These are phyloP conservation scores for Allygus modestus DNA, from an alignment of 2,888 invertebrate genomes.

Conservation along the genomic window DNA sequence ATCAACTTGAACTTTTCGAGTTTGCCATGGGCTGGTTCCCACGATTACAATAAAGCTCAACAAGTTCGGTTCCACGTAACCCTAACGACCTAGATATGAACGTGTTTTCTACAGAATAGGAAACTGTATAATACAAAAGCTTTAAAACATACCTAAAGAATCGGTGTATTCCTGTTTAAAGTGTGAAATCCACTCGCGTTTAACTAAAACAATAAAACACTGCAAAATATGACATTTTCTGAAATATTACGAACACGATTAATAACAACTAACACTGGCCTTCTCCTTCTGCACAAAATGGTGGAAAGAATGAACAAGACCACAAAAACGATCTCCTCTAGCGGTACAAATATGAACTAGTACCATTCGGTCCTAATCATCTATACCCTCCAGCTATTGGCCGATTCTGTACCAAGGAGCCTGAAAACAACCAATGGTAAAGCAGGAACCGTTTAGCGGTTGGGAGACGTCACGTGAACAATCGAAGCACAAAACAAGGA, in stretches of 20 bases:
- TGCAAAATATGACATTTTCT: constrained; percentile 7
- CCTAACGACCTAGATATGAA: background rate
- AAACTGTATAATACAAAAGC: background rate
- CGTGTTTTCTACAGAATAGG: background rate
- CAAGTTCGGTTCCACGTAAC: constrained; percentile 27
- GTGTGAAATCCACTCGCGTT: background rate
- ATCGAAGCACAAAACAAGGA: background rate
- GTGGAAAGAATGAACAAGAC: background rate
- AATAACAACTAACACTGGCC: background rate
- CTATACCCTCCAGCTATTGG: background rate
- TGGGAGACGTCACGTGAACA: background rate
- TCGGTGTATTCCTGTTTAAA: background rate
- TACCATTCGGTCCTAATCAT: background rate
- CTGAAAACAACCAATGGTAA: background rate
- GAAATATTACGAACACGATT: background rate
- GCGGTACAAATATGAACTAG: background rate
- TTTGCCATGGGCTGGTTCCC: too few species aligned
- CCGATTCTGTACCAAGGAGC: background rate
- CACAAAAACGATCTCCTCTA: background rate
- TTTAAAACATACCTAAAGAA: background rate
- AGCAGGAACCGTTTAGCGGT: background rate
- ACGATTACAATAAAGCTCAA: too few species aligned
- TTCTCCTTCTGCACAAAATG: background rate
- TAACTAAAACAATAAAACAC: background rate
- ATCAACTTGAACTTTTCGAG: too few species aligned